Evolutionary conservation across 2,113 vertebrate species (phyloP).

Genomic region (Phalacrocorax brasilianus): DNA sequence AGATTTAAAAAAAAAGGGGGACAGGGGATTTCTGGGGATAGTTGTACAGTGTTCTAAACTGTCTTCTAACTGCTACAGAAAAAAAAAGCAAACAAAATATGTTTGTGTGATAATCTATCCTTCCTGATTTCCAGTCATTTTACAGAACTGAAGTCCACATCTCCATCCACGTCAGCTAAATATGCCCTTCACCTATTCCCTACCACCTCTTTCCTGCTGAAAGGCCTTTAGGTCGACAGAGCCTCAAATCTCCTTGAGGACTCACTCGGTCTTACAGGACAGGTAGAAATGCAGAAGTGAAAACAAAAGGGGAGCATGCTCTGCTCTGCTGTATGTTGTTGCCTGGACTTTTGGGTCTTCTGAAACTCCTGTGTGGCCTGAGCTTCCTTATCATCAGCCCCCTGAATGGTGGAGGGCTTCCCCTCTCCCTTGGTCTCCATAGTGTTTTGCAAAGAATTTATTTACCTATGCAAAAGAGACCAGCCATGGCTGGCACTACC

Average conservation of each 20-base stretch:
- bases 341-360: background rate
- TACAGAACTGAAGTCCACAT: background rate
- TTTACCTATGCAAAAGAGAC: background rate
- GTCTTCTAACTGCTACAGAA: background rate
- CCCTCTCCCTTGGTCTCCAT: background rate
- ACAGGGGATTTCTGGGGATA: background rate
- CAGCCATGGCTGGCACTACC: rapidly evolving
- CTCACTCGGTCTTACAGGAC: background rate
- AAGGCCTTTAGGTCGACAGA: background rate
- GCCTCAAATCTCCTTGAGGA: background rate
- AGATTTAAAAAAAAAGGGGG: too few relatives aligned
- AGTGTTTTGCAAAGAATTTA: background rate
- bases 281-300: background rate
- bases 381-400: background rate
- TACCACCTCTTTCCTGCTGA: background rate
- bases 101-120: background rate
- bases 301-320: background rate
- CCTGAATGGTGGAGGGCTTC: background rate
- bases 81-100: background rate
- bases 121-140: background rate
- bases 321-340: background rate
- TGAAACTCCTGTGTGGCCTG: background rate
- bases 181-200: background rate
- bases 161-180: background rate
- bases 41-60: background rate